Percentiles rank a stretch among this genome's conserved stretches.
phyloP scores from a whole-genome alignment of 2,113 vertebrate genomes.

The Cygnus buccinator region DNA sequence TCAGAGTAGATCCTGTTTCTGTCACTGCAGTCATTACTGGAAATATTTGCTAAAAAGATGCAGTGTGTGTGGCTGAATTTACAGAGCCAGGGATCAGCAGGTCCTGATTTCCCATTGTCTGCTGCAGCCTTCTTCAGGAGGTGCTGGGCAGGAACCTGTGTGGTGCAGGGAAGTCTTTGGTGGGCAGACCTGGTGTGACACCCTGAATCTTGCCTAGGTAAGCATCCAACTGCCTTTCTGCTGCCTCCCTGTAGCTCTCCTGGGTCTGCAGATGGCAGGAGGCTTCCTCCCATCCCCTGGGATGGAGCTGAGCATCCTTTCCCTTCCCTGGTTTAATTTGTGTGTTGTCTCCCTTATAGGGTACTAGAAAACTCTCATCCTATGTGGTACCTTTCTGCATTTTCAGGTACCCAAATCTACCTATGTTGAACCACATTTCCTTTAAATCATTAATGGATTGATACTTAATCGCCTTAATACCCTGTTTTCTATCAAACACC shows the following conservation, averaged over 20 bases:
- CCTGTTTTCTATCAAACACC: background rate
- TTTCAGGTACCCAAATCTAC: background rate
- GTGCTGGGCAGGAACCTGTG: background rate
- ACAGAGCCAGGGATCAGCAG: fast-evolving
- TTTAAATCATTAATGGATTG: background rate
- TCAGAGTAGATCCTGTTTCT: background rate
- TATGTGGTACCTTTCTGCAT: background rate
- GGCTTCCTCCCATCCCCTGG: fast-evolving
- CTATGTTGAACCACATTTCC: background rate
- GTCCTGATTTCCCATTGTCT: background rate
- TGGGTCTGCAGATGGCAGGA: background rate
- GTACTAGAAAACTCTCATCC: background rate
- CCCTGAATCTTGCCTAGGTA: background rate
- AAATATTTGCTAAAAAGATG: background rate
- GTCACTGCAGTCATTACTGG: background rate
- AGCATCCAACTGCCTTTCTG: background rate
- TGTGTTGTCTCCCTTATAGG: background rate
- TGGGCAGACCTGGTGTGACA: background rate
- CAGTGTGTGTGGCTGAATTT: background rate
- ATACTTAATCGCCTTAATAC: background rate
- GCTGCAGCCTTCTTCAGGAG: background rate
- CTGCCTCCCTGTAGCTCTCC: background rate
- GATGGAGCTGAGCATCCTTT: background rate
- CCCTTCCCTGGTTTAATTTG: background rate
- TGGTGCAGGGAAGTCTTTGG: fast-evolving